phyloP scores from a whole-genome alignment of 2,888 invertebrate genomes.

The Yponomeuta sedellus region DNA sequence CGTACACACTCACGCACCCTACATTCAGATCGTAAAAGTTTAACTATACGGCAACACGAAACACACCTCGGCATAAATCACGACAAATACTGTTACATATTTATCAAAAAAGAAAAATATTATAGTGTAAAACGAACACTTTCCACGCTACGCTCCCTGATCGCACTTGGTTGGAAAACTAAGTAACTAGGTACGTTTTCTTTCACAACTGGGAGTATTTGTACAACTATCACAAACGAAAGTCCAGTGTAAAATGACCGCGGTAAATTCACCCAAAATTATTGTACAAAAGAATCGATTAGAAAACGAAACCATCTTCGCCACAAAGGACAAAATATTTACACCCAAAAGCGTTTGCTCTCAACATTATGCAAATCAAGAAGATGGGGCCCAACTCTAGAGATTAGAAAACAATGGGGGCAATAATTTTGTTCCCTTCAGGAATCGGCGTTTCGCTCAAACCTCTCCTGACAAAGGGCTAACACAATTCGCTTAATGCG shows the following conservation, averaged over 20 bases:
- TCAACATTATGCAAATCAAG: conserved; percentile 57
- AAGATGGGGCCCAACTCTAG: conserved; percentile 29
- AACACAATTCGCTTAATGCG: conserved; percentile 65
- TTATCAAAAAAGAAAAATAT: conserved; percentile 46
- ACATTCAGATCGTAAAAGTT: conserved; percentile 69
- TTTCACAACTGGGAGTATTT: conserved; percentile 20
- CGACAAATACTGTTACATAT: conserved; percentile 48
- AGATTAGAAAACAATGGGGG: conserved; percentile 24
- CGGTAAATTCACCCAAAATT: not conserved
- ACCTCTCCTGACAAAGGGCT: conserved; percentile 42
- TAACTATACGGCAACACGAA: conserved; percentile 71
- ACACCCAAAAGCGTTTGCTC: conserved; percentile 39
- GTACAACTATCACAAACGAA: conserved; percentile 35
- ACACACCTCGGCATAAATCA: conserved; percentile 66
- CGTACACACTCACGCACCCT: conserved; percentile 47
- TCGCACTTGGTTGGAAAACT: not conserved
- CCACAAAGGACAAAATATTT: conserved; percentile 70
- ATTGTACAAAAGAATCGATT: conserved; percentile 12
- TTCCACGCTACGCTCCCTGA: conserved; percentile 32
- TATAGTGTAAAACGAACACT: conserved; percentile 35
- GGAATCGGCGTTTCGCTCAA: conserved; percentile 32
- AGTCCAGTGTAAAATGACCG: conserved; percentile 21
- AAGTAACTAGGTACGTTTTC: not conserved
- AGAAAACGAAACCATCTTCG: conserved; percentile 56
- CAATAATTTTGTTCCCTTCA: conserved; percentile 46